Evolutionary conservation across 2,888 invertebrate species (phyloP).

Genomic region (Acanthopleura granulata): DNA sequence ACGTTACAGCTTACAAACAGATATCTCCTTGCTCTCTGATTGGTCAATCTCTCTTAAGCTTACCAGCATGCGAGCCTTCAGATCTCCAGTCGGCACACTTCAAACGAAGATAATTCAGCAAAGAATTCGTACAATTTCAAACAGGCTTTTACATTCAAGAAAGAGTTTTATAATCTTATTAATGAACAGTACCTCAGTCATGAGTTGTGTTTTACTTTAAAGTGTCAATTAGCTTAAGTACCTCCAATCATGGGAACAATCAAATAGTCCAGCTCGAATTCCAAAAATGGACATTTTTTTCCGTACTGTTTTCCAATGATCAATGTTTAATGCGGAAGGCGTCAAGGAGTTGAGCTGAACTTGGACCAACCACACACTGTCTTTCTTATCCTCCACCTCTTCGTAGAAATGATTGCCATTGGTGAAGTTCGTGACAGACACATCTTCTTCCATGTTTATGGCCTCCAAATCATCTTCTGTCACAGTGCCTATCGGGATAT

Average conservation of each 20-base stretch:
- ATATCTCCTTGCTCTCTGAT: too few species aligned
- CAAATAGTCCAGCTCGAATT: constrained; percentile 71
- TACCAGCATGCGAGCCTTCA: too few species aligned
- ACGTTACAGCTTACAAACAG: too few species aligned
- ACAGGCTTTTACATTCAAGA: too few species aligned
- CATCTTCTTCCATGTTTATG: constrained; percentile 37
- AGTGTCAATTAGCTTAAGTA: too few species aligned
- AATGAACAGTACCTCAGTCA: too few species aligned
- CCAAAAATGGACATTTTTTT: constrained; percentile 71
- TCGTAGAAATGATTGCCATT: constrained; percentile 70
- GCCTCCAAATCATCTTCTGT: constrained; percentile 62
- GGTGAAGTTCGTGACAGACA: constrained; percentile 64
- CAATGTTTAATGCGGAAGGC: constrained; percentile 36
- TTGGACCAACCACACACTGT: constrained; percentile 73
- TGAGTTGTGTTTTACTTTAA: too few species aligned
- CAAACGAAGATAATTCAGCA: too few species aligned
- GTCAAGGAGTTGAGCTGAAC: constrained; percentile 59
- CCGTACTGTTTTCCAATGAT: constrained; percentile 69
- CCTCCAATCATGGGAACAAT: constrained; percentile 71
- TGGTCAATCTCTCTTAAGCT: too few species aligned
- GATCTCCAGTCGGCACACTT: too few species aligned
- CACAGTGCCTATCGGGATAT: constrained; percentile 54
- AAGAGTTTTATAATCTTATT: too few species aligned
- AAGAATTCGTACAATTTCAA: too few species aligned
- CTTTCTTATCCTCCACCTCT: constrained; percentile 73